Percentiles rank a stretch among this genome's conserved stretches.
Evolutionary conservation across 2,888 invertebrate species (phyloP).

Genomic region (Monopis laevigella): DNA sequence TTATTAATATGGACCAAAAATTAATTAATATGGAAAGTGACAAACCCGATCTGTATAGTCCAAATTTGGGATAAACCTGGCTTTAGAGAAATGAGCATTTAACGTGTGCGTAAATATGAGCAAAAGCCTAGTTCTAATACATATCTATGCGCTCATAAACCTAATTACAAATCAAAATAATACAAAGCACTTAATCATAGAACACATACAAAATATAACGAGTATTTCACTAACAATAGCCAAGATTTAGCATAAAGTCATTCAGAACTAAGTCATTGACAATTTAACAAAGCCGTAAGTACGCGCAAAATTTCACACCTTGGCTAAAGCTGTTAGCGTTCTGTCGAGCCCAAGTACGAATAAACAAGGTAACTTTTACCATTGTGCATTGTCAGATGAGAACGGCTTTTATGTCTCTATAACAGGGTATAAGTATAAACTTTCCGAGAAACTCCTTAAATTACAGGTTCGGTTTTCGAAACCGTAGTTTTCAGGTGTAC

Average conservation of each 20-base stretch:
- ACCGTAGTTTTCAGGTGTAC: slow-evolving; percentile 14
- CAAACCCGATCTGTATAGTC: too few species aligned
- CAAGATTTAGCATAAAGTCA: slow-evolving; percentile 8
- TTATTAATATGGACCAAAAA: too few species aligned
- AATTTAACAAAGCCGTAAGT: slow-evolving; percentile 8
- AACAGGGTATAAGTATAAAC: background rate
- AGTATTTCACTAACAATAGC: too few species aligned
- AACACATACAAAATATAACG: too few species aligned
- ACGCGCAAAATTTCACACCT: slow-evolving; percentile 6
- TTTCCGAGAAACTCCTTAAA: slow-evolving; percentile 11
- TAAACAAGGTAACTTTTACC: slow-evolving; percentile 53
- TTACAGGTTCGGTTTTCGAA: slow-evolving; percentile 11
- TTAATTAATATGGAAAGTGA: too few species aligned
- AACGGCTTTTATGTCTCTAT: slow-evolving; percentile 9
- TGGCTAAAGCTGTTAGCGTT: slow-evolving; percentile 4
- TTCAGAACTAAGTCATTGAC: slow-evolving; percentile 7
- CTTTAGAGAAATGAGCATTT: too few species aligned
- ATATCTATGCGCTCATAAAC: too few species aligned
- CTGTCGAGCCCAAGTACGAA: slow-evolving; percentile 27
- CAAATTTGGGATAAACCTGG: too few species aligned
- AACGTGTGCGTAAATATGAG: too few species aligned
- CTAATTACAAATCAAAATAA: too few species aligned
- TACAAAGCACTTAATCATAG: too few species aligned
- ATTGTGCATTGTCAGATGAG: slow-evolving; percentile 32
- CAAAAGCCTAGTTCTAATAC: too few species aligned